A percentile compares a stretch with the other conserved stretches of the same genome.
phyloP scores from a whole-genome alignment of 64 coral and sea anemone species.

The Stichodactyla mertensii region DNA sequence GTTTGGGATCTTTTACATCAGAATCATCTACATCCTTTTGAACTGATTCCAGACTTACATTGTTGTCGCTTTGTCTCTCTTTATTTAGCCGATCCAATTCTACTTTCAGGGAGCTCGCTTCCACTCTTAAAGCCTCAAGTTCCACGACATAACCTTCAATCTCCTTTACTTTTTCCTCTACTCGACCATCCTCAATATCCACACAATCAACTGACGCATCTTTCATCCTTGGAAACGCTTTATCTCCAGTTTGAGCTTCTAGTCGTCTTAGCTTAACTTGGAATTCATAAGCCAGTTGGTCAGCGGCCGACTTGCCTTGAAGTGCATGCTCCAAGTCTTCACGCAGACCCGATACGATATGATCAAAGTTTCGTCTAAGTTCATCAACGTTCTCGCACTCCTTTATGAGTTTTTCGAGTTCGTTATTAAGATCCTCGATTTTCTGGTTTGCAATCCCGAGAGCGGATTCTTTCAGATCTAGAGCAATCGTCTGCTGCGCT shows the following conservation, averaged over 20 bases:
- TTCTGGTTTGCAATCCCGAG: not conserved
- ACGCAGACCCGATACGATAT: conserved; percentile 87
- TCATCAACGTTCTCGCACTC: conserved; percentile 59
- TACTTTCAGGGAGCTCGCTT: not conserved
- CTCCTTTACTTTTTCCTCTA: not conserved
- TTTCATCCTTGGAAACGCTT: not conserved
- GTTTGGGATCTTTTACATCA: not conserved
- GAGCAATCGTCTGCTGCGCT: not conserved
- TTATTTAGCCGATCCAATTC: conserved; percentile 9
- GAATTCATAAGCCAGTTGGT: conserved; percentile 81
- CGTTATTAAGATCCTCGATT: conserved; percentile 15
- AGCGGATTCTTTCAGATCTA: not conserved
- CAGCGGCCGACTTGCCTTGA: conserved; percentile 59
- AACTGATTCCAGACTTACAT: not conserved
- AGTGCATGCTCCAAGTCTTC: conserved; percentile 77
- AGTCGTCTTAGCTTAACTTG: conserved; percentile 46
- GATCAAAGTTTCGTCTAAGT: conserved; percentile 68
- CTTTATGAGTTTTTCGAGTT: conserved; percentile 29
- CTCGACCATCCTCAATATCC: not conserved
- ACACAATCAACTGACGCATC: conserved; percentile 16
- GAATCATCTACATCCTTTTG: not conserved
- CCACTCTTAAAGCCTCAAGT: not conserved
- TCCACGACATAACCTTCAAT: not conserved
- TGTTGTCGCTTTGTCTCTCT: not conserved
- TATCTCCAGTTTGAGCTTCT: not conserved